Evolutionary conservation across 92 coral and sea anemone species (phyloP).

Genomic region (Phenganax marumi): DNA sequence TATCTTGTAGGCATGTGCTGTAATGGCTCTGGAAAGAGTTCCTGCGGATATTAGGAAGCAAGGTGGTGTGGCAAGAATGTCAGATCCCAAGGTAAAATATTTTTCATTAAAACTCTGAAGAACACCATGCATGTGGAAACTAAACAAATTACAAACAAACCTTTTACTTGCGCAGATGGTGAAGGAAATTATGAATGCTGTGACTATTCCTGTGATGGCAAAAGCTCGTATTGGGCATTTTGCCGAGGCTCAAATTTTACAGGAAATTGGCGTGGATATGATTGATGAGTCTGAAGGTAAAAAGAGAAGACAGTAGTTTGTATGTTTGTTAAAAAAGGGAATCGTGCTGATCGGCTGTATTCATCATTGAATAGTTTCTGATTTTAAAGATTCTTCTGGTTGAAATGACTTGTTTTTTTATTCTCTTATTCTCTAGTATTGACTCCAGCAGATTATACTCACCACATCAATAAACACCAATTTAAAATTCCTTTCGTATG

Average conservation of each 20-base stretch:
- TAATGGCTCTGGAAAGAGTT: conserved; percentile 95
- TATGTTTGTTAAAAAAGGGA: no score
- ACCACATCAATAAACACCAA: conserved; percentile 90
- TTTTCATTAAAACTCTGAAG: neutral
- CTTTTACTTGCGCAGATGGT: conserved; percentile 55
- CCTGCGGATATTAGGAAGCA: conserved; percentile 94
- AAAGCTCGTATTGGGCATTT: conserved; percentile 97
- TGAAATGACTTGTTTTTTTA: neutral
- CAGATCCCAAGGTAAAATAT: conserved; percentile 85
- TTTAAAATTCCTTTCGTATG: conserved; percentile 98
- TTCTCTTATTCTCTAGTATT: conserved; percentile 54
- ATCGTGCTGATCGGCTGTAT: no score
- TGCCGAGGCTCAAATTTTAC: conserved; percentile 96
- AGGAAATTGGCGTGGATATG: conserved; percentile 95
- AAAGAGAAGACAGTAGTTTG: no score
- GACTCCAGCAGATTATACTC: conserved; percentile 85
- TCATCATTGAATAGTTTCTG: no score
- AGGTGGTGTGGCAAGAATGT: conserved; percentile 97
- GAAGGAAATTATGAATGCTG: conserved; percentile 91
- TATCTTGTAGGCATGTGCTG: conserved; percentile 87
- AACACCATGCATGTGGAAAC: neutral
- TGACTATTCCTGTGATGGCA: conserved; percentile 97
- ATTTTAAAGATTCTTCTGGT: no score
- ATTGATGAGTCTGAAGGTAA: conserved; percentile 96
- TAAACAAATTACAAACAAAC: neutral